phyloP scores from a whole-genome alignment of 2,113 vertebrate genomes.

The Onychorhynchus coronatus region DNA sequence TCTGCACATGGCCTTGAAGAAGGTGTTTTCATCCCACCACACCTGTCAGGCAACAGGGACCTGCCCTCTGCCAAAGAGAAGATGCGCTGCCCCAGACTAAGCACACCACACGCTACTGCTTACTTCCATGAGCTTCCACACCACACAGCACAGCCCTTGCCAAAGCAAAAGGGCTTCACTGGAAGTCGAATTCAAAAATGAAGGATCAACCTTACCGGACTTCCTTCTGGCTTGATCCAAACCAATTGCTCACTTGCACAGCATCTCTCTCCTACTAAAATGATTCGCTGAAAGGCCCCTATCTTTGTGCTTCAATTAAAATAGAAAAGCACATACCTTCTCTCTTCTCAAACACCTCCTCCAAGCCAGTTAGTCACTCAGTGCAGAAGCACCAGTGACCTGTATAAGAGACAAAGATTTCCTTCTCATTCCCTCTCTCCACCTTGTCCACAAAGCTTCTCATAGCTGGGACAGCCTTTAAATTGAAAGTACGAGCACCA shows the following conservation, averaged over 20 bases:
- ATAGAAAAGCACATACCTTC: not conserved
- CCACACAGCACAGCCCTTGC: not conserved
- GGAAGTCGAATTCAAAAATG: not conserved
- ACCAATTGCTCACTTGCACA: not conserved
- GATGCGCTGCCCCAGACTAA: not conserved
- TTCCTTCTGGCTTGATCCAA: not conserved
- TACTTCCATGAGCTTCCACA: not conserved
- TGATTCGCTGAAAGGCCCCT: not conserved
- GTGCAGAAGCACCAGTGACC: not conserved
- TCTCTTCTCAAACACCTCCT: not conserved
- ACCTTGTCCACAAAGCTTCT: not conserved
- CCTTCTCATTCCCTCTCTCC: not conserved
- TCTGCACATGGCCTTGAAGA: not conserved
- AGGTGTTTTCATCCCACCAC: not conserved
- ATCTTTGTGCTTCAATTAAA: not conserved
- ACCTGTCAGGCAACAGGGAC: not conserved
- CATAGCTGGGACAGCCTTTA: not conserved
- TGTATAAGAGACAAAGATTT: not conserved
- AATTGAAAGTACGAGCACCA: not conserved
- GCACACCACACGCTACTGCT: not conserved
- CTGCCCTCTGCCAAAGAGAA: not conserved
- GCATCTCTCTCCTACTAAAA: not conserved
- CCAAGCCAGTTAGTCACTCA: not conserved
- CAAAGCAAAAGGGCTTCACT: not conserved
- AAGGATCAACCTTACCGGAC: not conserved